A percentile compares a stretch with the other conserved stretches of the same genome.
These are phyloP conservation scores for Pyralis farinalis DNA, from an alignment of 2,888 invertebrate genomes.

Conservation along the genomic window DNA sequence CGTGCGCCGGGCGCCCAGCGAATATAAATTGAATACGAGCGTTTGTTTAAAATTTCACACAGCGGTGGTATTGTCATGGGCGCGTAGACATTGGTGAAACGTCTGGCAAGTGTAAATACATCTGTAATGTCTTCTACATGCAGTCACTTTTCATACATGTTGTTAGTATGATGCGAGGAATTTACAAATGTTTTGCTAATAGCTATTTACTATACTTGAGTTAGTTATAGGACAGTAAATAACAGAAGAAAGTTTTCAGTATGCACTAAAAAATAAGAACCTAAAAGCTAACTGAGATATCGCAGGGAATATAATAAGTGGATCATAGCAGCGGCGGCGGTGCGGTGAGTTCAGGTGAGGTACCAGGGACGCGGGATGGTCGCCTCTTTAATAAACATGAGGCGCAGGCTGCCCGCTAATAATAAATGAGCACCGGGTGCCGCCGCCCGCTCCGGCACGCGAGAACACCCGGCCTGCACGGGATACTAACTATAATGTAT, in stretches of 20 bases:
- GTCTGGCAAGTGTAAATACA: too few relatives aligned
- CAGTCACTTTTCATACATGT: too few relatives aligned
- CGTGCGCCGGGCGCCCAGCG: constrained; percentile 38
- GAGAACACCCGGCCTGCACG: constrained; percentile 25
- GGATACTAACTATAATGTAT: constrained; percentile 15
- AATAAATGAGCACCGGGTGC: constrained; percentile 46
- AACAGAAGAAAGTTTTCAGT: too few relatives aligned
- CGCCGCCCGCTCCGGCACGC: constrained; percentile 20
- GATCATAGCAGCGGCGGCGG: constrained; percentile 23
- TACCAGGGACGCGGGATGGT: constrained; percentile 31
- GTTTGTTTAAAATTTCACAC: constrained; percentile 55
- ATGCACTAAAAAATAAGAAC: not conserved
- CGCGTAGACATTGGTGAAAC: too few relatives aligned
- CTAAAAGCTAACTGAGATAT: constrained; percentile 24
- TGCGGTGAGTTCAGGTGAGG: constrained; percentile 46
- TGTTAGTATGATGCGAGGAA: too few relatives aligned
- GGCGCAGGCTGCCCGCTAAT: constrained; percentile 46
- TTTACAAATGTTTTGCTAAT: too few relatives aligned
- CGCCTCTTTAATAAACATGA: constrained; percentile 59
- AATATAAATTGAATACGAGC: constrained; percentile 55
- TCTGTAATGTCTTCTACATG: too few relatives aligned
- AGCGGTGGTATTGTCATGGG: constrained; percentile 32
- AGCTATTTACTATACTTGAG: too few relatives aligned
- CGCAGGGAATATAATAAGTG: constrained; percentile 26
- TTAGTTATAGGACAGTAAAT: too few relatives aligned